These are phyloP conservation scores for Heliconius himera DNA, from an alignment of 1,140 invertebrate genomes.

Conservation along the genomic window DNA sequence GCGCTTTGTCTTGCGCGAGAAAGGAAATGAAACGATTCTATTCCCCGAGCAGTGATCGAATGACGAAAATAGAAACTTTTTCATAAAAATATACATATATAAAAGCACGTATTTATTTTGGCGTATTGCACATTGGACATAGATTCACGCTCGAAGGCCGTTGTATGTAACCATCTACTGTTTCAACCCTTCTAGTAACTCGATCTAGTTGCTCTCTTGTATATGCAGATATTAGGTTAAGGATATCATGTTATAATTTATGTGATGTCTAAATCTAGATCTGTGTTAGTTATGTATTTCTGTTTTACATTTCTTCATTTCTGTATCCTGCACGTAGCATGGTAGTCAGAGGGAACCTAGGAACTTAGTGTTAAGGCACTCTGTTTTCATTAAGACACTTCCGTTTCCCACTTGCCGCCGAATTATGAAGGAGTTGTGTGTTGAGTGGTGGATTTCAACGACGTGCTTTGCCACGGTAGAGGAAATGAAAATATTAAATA, in stretches of 20 bases:
- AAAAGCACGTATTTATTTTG: not conserved
- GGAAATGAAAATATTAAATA: no score
- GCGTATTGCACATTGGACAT: constrained; percentile 39
- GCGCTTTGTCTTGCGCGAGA: no score
- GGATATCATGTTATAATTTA: not conserved
- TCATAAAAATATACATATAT: not conserved
- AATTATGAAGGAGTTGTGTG: no score
- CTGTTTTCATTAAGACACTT: no score
- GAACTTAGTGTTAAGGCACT: no score
- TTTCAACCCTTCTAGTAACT: constrained; percentile 36
- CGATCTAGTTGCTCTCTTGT: constrained; percentile 22
- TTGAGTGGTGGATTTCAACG: no score
- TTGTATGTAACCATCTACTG: constrained; percentile 27
- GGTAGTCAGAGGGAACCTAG: no score
- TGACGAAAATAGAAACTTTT: not conserved
- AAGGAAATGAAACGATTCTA: not conserved
- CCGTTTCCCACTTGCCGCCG: no score
- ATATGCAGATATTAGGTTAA: constrained; percentile 20
- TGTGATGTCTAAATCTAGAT: not conserved
- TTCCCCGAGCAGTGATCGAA: no score
- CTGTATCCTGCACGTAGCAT: no score
- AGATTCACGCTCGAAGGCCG: constrained; percentile 55
- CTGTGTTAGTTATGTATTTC: not conserved
- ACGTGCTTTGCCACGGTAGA: no score
- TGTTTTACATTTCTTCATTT: no score